Evolutionary conservation across 1,140 invertebrate species (phyloP).

Genomic region (Papilio machaon): DNA sequence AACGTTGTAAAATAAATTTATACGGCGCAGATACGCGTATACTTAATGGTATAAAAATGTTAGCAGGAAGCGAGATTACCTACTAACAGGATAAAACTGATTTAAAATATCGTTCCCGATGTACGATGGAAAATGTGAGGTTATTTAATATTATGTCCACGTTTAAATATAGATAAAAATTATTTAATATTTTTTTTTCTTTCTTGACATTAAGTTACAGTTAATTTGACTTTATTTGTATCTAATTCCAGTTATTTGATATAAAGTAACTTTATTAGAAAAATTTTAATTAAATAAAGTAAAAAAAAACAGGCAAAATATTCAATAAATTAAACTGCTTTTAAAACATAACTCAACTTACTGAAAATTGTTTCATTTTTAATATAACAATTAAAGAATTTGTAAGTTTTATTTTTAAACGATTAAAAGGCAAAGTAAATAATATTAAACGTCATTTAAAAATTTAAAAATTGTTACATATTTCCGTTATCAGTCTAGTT

Average conservation of each 20-base stretch:
- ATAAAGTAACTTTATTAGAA: neutral
- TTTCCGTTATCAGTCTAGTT: neutral
- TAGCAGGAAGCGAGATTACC: neutral
- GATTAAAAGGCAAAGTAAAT: too few species aligned
- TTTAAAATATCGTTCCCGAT: constrained; percentile 15
- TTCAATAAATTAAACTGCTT: too few species aligned
- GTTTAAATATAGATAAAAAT: too few species aligned
- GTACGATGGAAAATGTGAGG: constrained; percentile 7
- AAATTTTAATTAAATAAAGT: too few species aligned
- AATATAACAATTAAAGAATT: too few species aligned
- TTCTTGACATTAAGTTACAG: neutral
- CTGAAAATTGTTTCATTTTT: too few species aligned
- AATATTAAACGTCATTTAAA: too few species aligned
- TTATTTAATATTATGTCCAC: neutral
- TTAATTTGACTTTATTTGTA: neutral
- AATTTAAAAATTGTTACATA: neutral
- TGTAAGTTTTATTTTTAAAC: too few species aligned
- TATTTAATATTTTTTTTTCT: neutral
- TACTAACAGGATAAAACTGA: constrained; percentile 22
- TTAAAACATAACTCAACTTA: too few species aligned
- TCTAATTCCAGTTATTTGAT: neutral
- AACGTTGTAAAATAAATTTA: neutral
- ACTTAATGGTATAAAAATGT: neutral
- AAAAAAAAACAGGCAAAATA: too few species aligned
- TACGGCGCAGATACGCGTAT: neutral